Evolutionary conservation across 1,140 invertebrate genomes (phyloP).

Genomic region (Delia radicum): DNA sequence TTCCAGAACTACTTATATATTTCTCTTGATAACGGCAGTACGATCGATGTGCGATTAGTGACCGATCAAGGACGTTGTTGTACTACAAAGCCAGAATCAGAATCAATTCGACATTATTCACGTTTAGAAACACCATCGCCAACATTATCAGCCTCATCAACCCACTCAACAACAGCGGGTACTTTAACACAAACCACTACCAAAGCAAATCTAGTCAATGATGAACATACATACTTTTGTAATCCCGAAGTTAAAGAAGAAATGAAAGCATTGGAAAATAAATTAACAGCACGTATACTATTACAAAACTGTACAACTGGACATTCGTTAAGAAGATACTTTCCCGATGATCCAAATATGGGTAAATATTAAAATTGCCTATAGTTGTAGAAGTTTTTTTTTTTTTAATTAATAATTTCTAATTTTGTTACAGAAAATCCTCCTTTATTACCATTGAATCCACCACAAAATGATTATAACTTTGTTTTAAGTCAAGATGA

Average conservation of each 20-base stretch:
- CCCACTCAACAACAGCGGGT: slow-evolving; percentile 31
- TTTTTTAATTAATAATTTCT: neutral
- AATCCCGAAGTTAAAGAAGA: slow-evolving; percentile 49
- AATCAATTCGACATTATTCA: slow-evolving; percentile 27
- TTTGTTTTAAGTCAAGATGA: slow-evolving; percentile 49
- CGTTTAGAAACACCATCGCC: slow-evolving; percentile 44
- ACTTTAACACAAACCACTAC: slow-evolving; percentile 27
- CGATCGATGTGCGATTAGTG: slow-evolving; percentile 50
- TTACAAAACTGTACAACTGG: slow-evolving; percentile 46
- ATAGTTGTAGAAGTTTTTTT: neutral
- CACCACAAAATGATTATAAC: slow-evolving; percentile 50
- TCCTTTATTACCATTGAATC: slow-evolving; percentile 48
- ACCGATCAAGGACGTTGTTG: slow-evolving; percentile 46
- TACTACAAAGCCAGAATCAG: slow-evolving; percentile 21
- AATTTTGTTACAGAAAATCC: slow-evolving; percentile 45
- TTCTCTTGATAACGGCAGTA: slow-evolving; percentile 49
- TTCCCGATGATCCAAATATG: slow-evolving; percentile 51
- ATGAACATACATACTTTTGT: slow-evolving; percentile 51
- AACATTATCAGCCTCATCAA: slow-evolving; percentile 40
- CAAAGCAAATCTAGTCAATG: slow-evolving; percentile 43
- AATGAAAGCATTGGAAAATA: slow-evolving; percentile 44
- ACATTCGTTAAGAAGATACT: slow-evolving; percentile 47
- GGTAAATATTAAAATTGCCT: slow-evolving; percentile 31
- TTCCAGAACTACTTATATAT: slow-evolving; percentile 32
- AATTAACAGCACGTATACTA: slow-evolving; percentile 49